Base-by-base conservation (phyloP, 2,113 vertebrate genomes). In the Mus spicilegus region DNA sequence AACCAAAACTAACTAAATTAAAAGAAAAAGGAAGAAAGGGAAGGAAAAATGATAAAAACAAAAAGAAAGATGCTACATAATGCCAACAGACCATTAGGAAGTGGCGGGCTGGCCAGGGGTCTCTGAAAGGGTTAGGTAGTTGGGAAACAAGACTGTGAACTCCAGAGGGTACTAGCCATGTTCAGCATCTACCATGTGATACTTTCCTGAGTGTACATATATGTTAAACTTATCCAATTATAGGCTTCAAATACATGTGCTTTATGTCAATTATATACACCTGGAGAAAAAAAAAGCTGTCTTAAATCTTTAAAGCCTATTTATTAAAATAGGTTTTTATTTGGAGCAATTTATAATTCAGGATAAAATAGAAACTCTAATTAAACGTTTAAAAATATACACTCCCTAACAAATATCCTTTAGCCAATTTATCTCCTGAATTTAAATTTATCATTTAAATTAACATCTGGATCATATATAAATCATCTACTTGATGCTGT, bases 271-370 rank as follows among this genome's bases (percentile, higher is more conserved):
- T 63, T 63, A 63, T 26, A 63, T 84, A 63, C 13, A 63, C n/a
- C 54, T 39, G n/a, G n/a, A n/a, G 42, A 7, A 46, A 24, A 33
- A 5, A 6, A 11, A 36, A 58, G 19, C 13, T 61, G 6, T 17
- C 22, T 58, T 82, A 61, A 82, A 90, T 49, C 5, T 49, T 49
- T 49, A 49, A 49, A 49, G 49, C 61, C 36, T 85, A 75, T 58
- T 88, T 46, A 61, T 67, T 84, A 89, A 96, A 93, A 82, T 0
- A 90, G 26, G 46, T 70, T 51, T 85, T 77, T 51, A 92, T 8
- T 84, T 24, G 42, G 1, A 89, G 67, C 12, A 86, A 78, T 90
- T 0, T 82, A 1, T 1, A 72, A 92, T 56, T 89, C 17, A 92
- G 67, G 81, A 39, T 76, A 85, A 72, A 90, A 58, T 36, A 54